Conservation (phyloP, 2,888 invertebrate species). For the Epistrophella euchroma region DNA sequence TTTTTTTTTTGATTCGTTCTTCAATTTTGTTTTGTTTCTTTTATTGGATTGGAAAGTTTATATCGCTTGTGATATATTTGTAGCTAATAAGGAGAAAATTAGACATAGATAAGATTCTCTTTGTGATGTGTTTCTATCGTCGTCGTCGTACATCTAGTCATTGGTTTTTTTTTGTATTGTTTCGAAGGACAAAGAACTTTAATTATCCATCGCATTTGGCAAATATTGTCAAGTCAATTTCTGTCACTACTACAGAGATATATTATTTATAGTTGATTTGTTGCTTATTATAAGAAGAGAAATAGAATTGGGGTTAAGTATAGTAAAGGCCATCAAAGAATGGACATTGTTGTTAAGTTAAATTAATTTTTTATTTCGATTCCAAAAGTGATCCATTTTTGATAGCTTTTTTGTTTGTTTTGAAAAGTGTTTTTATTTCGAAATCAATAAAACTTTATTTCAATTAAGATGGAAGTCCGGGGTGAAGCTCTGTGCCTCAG, state of each 20-base stretch:
- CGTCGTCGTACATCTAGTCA: neutral
- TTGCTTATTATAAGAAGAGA: neutral
- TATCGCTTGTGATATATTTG: slow-evolving; percentile 60
- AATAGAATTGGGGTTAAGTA: neutral
- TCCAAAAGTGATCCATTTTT: neutral
- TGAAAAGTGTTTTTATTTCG: neutral
- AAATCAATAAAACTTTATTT: neutral
- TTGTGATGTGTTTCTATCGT: slow-evolving; percentile 11
- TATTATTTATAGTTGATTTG: slow-evolving; percentile 7
- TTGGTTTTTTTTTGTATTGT: neutral
- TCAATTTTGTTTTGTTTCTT: slow-evolving; percentile 23
- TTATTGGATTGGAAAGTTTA: slow-evolving; percentile 70
- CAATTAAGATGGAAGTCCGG: neutral
- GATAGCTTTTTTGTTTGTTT: neutral
- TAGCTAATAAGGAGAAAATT: slow-evolving; percentile 67
- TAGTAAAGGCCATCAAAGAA: neutral
- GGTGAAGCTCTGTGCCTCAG: too few relatives aligned
- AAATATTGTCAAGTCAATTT: slow-evolving; percentile 40
- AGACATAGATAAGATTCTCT: slow-evolving; percentile 35
- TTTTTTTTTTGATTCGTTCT: neutral
- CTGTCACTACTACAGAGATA: slow-evolving; percentile 16
- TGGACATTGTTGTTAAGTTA: neutral
- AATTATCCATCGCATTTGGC: slow-evolving; percentile 54
- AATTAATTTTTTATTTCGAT: neutral
- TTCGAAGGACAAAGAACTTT: slow-evolving; percentile 26